Base-by-base conservation (phyloP, 2,113 vertebrate genomes). In the Elgaria multicarinata region DNA sequence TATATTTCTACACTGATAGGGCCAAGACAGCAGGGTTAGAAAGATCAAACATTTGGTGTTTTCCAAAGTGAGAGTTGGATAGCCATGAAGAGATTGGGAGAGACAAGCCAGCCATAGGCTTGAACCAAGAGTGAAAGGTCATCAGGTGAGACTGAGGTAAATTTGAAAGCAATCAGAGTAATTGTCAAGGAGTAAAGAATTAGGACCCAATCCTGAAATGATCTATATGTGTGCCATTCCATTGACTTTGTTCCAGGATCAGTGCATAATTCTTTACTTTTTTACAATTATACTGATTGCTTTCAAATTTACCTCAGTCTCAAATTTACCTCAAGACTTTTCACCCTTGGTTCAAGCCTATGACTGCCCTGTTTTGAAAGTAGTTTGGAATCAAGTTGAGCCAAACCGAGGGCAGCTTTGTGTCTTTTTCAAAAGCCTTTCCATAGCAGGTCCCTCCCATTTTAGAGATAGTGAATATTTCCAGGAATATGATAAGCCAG, bases 261-360 rank as follows among this genome's bases (percentile, higher is more conserved):
- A 76, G 26, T 66, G 62, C 42, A 6, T 53, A 85, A 24, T 87
- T 24, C 58, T 42, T 53, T 26, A 28, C 18, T 79, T 20, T 78
- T 87, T 75, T 3, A 10, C 46, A 39, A 55, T 26, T 53, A 66
- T 86, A 84, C 20, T 0, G 10, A n/a, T 28, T 2, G 58, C 72
- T 83, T 9, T 24, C 64, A 72, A 69, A 71, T 71, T 39, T 85
- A n/a, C 62, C 36, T 91, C 62, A 36, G 33, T 28, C 76, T 0
- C 0, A n/a, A n/a, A n/a, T n/a, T n/a, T n/a, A 24, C 2, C 44
- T 87, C 31, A 64, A 75, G 78, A 78, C 16, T 28, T 26, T 50
- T n/a, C 62, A 0, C 62, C 80, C 78, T 86, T 42, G 46, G 84
- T 31, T 55, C 46, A 58, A 50, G 83, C 50, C 88, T 67, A 0